A percentile compares a stretch with the other conserved stretches of the same genome.
phyloP scores from a whole-genome alignment of 2,797 vertebrate genomes.

The Dallia pectoralis region DNA sequence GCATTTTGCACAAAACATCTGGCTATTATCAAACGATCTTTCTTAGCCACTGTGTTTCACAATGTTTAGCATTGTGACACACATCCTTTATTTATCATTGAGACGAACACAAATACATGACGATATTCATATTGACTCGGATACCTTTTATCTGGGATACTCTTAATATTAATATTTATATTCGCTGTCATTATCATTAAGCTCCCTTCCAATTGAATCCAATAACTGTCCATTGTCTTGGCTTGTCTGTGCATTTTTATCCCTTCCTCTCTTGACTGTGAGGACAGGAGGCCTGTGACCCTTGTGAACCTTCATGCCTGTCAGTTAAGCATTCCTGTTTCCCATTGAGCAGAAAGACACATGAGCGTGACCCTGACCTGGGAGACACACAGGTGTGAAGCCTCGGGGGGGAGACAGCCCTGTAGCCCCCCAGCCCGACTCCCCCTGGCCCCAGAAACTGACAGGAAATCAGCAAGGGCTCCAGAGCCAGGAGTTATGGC shows the following conservation, averaged over 20 bases:
- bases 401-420: slow-evolving; percentile 37
- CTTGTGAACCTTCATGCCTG: slow-evolving; percentile 26
- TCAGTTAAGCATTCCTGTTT: slow-evolving; percentile 53
- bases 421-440: not conserved
- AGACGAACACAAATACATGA: not conserved
- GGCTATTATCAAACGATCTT: slow-evolving; percentile 50
- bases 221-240: not conserved
- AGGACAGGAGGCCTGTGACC: not conserved
- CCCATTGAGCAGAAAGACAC: slow-evolving; percentile 54
- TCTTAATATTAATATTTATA: not conserved
- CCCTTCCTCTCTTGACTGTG: not conserved
- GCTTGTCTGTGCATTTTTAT: not conserved
- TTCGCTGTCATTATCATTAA: not conserved
- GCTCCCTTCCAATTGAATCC: not conserved
- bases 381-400: slow-evolving; percentile 55
- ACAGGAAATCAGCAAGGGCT: slow-evolving; percentile 14
- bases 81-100: not conserved
- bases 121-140: not conserved
- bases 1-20: slow-evolving; percentile 20
- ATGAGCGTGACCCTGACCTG: slow-evolving; percentile 55
- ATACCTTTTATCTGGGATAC: not conserved
- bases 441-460: not conserved
- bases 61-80: slow-evolving; percentile 40
- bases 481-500: slow-evolving; percentile 26
- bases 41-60: slow-evolving; percentile 63